Percentiles rank a stretch among this genome's conserved stretches.
Conservation (phyloP, 2,797 vertebrate species). For the Lophius americanus region DNA sequence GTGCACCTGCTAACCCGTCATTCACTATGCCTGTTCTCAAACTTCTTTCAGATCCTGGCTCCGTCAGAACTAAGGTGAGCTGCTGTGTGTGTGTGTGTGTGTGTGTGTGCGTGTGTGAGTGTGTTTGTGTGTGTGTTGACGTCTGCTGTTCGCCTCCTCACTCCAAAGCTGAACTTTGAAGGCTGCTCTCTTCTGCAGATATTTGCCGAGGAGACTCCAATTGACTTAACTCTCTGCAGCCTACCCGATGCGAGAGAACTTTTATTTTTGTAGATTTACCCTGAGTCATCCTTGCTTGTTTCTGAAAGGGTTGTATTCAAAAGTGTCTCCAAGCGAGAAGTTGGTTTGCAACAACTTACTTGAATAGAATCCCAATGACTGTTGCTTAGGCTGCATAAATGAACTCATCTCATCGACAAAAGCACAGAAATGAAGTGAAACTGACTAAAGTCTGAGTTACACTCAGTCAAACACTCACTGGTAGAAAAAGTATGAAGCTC, state of each 20-base stretch:
- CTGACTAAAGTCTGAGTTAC: not conserved
- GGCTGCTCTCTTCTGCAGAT: conserved; percentile 63
- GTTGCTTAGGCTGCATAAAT: conserved; percentile 10
- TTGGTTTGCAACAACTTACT: conserved; percentile 1
- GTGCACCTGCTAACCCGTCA: conserved; percentile 67
- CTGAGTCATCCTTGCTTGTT: conserved; percentile 19
- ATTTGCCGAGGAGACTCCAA: conserved; percentile 65
- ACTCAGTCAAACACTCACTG: conserved; percentile 2
- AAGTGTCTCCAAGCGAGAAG: conserved; percentile 25
- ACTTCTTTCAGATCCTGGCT: conserved; percentile 93
- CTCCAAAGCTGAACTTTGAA: conserved; percentile 69
- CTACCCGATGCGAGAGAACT: conserved; percentile 36
- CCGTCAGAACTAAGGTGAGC: conserved; percentile 91
- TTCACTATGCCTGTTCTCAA: conserved; percentile 93
- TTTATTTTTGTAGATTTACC: conserved; percentile 35
- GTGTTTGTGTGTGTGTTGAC: conserved; percentile 18
- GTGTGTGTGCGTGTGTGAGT: conserved; percentile 27
- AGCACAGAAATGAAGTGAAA: conserved; percentile 1
- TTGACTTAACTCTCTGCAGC: conserved; percentile 60
- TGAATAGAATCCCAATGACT: not conserved
- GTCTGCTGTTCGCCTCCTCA: conserved; percentile 40
- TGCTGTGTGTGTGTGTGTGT: conserved; percentile 20
- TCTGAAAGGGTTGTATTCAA: conserved; percentile 26
- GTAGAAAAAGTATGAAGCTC: too few relatives aligned
- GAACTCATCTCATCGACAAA: not conserved